Evolutionary conservation across 2,113 vertebrate species (phyloP).

Genomic region (Ictidomys tridecemlineatus): DNA sequence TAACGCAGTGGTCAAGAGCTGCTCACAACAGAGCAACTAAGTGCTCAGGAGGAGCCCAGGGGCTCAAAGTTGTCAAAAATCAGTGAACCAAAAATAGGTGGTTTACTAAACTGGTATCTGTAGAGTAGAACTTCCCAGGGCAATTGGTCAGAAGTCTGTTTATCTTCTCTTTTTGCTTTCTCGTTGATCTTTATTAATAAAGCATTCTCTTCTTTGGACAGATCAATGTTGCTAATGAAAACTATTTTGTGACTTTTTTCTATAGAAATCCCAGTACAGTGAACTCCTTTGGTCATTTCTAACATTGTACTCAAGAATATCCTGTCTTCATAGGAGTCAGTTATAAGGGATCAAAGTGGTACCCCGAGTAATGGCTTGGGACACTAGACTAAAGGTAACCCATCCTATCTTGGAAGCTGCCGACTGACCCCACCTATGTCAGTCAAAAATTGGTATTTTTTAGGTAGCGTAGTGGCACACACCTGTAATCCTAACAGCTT

Average conservation of each 20-base stretch:
- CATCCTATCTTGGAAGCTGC: not conserved
- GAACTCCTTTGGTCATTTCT: not conserved
- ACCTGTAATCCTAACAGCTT: too few relatives aligned
- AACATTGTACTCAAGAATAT: not conserved
- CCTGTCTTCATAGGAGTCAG: not conserved
- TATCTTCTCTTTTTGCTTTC: not conserved
- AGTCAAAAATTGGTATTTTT: not conserved
- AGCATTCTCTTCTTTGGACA: not conserved
- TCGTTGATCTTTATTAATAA: not conserved
- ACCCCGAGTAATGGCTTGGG: not conserved
- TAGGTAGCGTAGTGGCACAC: too few relatives aligned
- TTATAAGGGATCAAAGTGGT: not conserved
- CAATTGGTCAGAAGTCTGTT: not conserved
- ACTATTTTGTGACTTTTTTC: not conserved
- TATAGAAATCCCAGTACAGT: not conserved
- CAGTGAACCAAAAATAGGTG: not conserved
- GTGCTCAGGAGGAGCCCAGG: not conserved
- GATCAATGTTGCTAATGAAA: not conserved
- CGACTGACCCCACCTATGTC: not conserved
- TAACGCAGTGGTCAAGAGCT: not conserved
- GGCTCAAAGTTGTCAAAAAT: not conserved
- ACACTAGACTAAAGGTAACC: not conserved
- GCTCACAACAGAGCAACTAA: not conserved
- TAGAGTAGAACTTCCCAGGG: not conserved
- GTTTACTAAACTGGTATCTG: not conserved